phyloP scores from a whole-genome alignment of 2,113 vertebrate species.

The Tapirus terrestris region DNA sequence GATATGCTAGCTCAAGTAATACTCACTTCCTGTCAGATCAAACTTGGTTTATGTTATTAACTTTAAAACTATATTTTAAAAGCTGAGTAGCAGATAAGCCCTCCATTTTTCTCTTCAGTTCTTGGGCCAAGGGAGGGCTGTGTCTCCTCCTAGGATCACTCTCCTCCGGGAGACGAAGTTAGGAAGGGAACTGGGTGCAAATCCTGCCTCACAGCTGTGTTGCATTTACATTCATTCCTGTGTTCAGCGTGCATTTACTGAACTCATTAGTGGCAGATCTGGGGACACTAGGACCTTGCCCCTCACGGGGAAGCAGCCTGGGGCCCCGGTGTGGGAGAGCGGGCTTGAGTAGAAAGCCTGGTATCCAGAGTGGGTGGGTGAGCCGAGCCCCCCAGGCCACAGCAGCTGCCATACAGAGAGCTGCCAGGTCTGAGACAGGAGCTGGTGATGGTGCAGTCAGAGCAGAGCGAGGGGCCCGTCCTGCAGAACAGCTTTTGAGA shows the following conservation, averaged over 20 bases:
- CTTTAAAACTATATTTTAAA: not conserved
- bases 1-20: not conserved
- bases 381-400: not conserved
- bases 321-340: too few relatives aligned
- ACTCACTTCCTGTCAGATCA: not conserved
- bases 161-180: not conserved
- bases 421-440: too few relatives aligned
- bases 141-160: not conserved
- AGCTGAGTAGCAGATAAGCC: not conserved
- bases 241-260: not conserved
- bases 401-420: not conserved
- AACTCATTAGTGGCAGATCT: not conserved
- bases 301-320: not conserved
- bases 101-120: not conserved
- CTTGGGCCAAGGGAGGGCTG: not conserved
- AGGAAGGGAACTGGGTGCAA: not conserved
- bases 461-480: not conserved
- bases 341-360: not conserved
- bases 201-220: not conserved
- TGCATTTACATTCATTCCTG: not conserved
- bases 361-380: accelerated
- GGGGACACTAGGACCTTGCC: not conserved
- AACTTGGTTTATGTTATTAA: not conserved
- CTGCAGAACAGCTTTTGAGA: not conserved
- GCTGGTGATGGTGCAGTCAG: not conserved